A percentile compares a stretch with the other conserved stretches of the same genome.
These are phyloP conservation scores for Montipora capitata DNA, from an alignment of 92 coral and sea anemone species.

Conservation along the genomic window DNA sequence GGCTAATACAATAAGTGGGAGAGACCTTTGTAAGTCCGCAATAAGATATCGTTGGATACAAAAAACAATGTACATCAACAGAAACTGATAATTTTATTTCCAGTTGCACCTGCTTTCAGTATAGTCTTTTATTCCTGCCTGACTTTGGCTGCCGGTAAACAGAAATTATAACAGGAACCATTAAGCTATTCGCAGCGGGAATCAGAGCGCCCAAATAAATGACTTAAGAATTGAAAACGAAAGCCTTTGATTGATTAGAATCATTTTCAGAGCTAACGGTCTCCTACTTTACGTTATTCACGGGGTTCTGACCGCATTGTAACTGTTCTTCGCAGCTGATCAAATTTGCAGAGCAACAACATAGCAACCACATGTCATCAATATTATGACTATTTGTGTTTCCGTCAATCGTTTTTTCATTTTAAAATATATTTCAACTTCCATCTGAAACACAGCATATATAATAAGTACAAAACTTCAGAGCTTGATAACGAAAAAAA, in stretches of 20 bases:
- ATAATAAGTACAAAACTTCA: neutral
- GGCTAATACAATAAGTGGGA: no score
- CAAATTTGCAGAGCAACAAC: neutral
- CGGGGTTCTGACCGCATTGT: neutral
- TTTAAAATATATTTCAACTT: neutral
- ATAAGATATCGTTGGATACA: neutral
- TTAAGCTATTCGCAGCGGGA: neutral
- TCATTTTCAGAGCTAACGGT: constrained; percentile 3
- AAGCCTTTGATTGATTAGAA: neutral
- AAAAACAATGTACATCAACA: neutral
- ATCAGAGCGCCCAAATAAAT: neutral
- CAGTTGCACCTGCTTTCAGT: neutral
- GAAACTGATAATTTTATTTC: neutral
- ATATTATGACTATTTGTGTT: neutral
- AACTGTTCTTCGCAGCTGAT: constrained; percentile 23
- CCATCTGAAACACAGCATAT: neutral
- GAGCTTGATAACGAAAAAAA: no score
- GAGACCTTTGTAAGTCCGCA: neutral
- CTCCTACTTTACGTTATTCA: neutral
- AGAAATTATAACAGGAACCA: neutral
- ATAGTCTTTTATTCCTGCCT: neutral
- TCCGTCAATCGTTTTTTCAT: neutral
- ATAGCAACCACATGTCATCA: neutral
- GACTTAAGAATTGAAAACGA: neutral
- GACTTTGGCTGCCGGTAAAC: neutral